These are phyloP conservation scores for Trichacis sp. DNA, from an alignment of 2,888 invertebrate genomes.

Conservation along the genomic window DNA sequence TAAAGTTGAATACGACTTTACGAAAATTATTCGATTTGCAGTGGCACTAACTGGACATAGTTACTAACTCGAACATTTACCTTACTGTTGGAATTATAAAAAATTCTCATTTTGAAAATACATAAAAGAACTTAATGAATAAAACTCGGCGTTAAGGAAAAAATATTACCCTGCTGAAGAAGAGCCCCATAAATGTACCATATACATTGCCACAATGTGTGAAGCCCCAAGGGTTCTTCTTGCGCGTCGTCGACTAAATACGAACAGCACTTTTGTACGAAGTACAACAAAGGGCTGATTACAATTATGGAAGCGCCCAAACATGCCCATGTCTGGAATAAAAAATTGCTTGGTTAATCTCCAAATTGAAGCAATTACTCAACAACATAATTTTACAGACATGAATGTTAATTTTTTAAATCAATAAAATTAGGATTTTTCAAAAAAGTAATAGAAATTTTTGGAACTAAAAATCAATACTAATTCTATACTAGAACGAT, in stretches of 20 bases:
- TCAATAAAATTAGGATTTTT: not conserved
- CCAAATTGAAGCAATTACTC: too few species aligned
- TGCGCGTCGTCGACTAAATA: conserved; percentile 48
- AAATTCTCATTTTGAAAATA: too few species aligned
- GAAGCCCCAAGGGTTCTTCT: conserved; percentile 46
- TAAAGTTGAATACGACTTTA: too few species aligned
- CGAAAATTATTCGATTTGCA: too few species aligned
- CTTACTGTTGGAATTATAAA: too few species aligned
- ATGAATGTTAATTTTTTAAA: not conserved
- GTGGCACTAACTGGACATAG: too few species aligned
- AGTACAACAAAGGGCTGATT: conserved; percentile 83
- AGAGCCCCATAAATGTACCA: conserved; percentile 94
- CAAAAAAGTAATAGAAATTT: not conserved
- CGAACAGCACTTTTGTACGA: conserved; percentile 80
- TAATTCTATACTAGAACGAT: too few species aligned
- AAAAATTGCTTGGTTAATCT: not conserved
- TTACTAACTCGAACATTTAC: too few species aligned
- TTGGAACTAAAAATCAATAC: too few species aligned
- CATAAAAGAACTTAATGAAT: too few species aligned
- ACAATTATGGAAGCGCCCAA: conserved; percentile 79
- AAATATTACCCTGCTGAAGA: conserved; percentile 83
- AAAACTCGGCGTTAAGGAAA: too few species aligned
- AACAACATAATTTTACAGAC: not conserved
- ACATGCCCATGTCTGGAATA: conserved; percentile 84
- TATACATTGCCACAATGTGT: conserved; percentile 75